Conservation (phyloP, 2,797 vertebrate species). For the Epinephelus coioides region DNA sequence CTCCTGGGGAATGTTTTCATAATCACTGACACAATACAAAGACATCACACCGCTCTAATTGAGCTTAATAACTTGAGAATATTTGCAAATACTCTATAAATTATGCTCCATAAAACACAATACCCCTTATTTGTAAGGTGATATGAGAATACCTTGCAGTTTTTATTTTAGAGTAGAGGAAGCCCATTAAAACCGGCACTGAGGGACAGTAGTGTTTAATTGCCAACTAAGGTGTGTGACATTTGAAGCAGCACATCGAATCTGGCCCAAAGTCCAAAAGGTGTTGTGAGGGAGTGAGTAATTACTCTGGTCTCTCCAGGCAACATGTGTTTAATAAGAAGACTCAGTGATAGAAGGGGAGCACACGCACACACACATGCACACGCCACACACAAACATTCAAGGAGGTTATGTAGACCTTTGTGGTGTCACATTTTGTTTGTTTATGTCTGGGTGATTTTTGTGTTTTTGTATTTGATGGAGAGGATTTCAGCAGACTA, state of each 20-base stretch:
- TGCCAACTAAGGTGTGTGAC: slow-evolving; percentile 82
- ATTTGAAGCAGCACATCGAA: slow-evolving; percentile 81
- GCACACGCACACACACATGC: not conserved
- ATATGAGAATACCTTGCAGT: slow-evolving; percentile 55
- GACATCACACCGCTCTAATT: slow-evolving; percentile 43
- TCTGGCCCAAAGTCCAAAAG: slow-evolving; percentile 84
- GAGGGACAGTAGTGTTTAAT: slow-evolving; percentile 75
- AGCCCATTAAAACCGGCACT: slow-evolving; percentile 70
- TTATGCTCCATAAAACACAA: slow-evolving; percentile 45
- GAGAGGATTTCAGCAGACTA: slow-evolving; percentile 22
- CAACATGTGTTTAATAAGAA: slow-evolving; percentile 80
- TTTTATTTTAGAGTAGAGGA: slow-evolving; percentile 56
- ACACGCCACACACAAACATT: not conserved
- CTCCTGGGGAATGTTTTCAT: slow-evolving; percentile 26
- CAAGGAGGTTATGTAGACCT: not conserved
- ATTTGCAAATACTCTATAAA: slow-evolving; percentile 40
- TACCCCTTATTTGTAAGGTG: slow-evolving; percentile 30
- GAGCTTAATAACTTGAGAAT: slow-evolving; percentile 35
- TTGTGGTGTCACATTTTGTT: slow-evolving; percentile 10
- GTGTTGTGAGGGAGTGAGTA: slow-evolving; percentile 82
- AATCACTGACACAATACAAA: slow-evolving; percentile 24
- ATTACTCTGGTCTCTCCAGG: slow-evolving; percentile 82
- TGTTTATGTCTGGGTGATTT: slow-evolving; percentile 5
- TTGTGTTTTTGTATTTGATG: slow-evolving; percentile 21
- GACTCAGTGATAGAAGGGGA: slow-evolving; percentile 59